Base-by-base conservation (phyloP, 1,140 invertebrate species). In the Sycophila sp. region DNA sequence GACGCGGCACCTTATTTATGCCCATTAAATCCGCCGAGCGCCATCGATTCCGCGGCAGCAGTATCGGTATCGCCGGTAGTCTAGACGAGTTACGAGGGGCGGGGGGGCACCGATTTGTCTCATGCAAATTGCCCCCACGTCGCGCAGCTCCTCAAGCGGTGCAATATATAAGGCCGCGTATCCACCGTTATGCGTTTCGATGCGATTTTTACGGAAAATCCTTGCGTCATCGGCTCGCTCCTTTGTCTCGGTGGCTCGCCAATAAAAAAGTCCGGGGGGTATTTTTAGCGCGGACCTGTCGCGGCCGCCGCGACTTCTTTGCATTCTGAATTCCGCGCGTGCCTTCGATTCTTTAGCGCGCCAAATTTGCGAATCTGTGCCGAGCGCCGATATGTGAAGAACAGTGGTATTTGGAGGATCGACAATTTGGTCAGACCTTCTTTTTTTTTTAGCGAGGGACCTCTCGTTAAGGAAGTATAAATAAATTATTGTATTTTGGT, bases 81-180 rank as follows among this genome's bases (percentile, higher is more conserved):
- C 32, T 64, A 64, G 47, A 53, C 32, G 34, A 66, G 51, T 42
- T 55, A 55, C 24, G 64, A 45, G 38, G 51, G 15, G 38, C 36
- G 56, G 49, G 38, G 24, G 56, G 49, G 55, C 56, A 58, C 53
- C 53, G 34, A 67, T 67, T 58, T 67, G 38, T 67, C 64, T 67
- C 58, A 67, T 67, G 64, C 53, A 67, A 67, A 67, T 67, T 58
- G 53, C 36, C 53, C 45, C 36, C 38, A 63, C 34, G 53, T 51
- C 34, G 24, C 15, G 59, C 4, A 40, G 34, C 4, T 26, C 28
- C 32, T 13, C 45, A 45, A 19, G 51, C 32, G 24, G 65, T 59
- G 40, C 55, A 68, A 59, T 56, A 66, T 55, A 66, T 38, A 56
- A 26, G 19, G 1, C 17, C n/a, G 38, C 36, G 15, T 19, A n/a